A percentile compares a stretch with the other conserved stretches of the same genome.
These are phyloP conservation scores for Heterocephalus glaber DNA, from an alignment of 2,113 vertebrate species.

Conservation along the genomic window DNA sequence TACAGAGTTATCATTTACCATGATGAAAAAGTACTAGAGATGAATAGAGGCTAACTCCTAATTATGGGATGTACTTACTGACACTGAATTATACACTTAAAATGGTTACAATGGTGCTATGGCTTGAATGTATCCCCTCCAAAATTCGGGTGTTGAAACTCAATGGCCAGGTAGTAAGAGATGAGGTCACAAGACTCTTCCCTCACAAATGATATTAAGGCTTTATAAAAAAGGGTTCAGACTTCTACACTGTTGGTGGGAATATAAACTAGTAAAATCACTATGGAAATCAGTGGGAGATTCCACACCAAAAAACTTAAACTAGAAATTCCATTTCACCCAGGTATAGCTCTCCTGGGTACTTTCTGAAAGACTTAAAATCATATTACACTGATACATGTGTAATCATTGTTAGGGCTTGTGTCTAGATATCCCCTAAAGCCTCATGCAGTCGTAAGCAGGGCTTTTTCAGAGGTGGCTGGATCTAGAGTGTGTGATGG, in stretches of 20 bases:
- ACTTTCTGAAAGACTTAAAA: background rate
- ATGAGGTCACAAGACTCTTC: background rate
- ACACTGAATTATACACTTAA: background rate
- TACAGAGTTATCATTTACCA: background rate
- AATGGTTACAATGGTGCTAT: background rate
- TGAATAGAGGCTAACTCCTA: background rate
- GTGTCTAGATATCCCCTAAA: no score
- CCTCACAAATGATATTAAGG: background rate
- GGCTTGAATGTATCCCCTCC: background rate
- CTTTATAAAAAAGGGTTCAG: background rate
- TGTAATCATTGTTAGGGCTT: no score
- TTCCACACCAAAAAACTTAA: background rate
- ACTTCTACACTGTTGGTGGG: background rate
- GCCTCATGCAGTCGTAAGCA: no score
- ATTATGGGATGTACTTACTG: background rate
- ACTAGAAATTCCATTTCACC: background rate
- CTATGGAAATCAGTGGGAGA: background rate
- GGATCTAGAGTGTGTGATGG: no score
- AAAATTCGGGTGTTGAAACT: background rate
- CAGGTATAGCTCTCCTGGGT: background rate
- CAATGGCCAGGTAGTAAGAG: background rate
- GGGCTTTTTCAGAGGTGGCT: no score
- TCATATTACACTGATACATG: background rate
- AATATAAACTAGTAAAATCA: background rate
- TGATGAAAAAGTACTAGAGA: background rate